Evolutionary conservation across 2,888 invertebrate species (phyloP).

Genomic region (Bugulina stolonifera): DNA sequence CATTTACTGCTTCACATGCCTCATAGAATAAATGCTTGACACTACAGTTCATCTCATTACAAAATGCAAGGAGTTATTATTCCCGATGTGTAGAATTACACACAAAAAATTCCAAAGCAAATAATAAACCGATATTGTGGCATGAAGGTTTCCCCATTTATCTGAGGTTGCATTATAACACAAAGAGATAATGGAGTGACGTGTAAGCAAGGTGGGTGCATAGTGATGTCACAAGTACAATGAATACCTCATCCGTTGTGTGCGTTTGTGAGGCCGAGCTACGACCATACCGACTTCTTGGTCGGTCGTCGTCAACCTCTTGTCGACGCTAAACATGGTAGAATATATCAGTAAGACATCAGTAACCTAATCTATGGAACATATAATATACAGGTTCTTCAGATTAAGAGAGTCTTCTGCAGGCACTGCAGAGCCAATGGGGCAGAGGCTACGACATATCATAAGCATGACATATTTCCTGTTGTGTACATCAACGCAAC

Average conservation of each 20-base stretch:
- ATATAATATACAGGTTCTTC: not conserved
- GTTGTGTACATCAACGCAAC: too few relatives aligned
- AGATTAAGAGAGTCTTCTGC: not conserved
- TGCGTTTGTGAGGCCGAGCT: not conserved
- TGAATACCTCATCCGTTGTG: not conserved
- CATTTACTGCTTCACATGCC: too few relatives aligned
- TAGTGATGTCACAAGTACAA: not conserved
- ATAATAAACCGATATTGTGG: too few relatives aligned
- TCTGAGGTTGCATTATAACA: too few relatives aligned
- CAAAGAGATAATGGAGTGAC: not conserved
- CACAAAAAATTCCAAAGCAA: too few relatives aligned
- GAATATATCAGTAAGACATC: not conserved
- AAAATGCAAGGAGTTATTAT: too few relatives aligned
- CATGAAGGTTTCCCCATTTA: too few relatives aligned
- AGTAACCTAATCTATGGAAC: not conserved
- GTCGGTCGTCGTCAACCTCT: conserved; percentile 11
- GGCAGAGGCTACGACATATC: too few relatives aligned
- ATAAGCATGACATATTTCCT: too few relatives aligned
- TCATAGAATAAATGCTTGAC: too few relatives aligned
- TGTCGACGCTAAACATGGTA: conserved; percentile 14
- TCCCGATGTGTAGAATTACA: too few relatives aligned
- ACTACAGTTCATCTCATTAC: too few relatives aligned
- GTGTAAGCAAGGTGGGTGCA: not conserved
- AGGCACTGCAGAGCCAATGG: not conserved
- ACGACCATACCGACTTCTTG: conserved; percentile 18